Conservation (phyloP, 2,888 invertebrate species). For the Lepidocyrtinus sp. region DNA sequence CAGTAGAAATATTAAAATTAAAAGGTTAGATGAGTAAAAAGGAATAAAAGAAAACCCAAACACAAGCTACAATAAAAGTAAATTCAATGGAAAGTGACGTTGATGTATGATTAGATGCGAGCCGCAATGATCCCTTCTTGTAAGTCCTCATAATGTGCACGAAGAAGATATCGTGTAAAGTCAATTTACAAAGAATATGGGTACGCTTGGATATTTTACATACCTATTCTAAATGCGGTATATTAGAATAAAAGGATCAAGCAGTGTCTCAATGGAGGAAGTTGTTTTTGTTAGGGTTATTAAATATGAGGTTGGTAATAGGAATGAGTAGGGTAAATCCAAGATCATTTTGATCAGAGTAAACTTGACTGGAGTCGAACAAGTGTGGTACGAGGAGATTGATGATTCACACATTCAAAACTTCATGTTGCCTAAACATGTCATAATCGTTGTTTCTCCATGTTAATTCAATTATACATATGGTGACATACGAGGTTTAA, state of each 20-base stretch:
- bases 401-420: constrained; percentile 63
- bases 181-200: not conserved
- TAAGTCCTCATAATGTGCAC: constrained; percentile 25
- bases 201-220: not conserved
- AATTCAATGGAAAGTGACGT: constrained; percentile 68
- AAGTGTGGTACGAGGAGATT: constrained; percentile 46
- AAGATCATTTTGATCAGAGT: no score
- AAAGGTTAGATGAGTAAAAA: constrained; percentile 28
- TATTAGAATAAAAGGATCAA: not conserved
- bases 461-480: constrained; percentile 39
- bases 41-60: constrained; percentile 32
- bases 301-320: not conserved
- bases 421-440: constrained; percentile 56
- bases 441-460: constrained; percentile 50
- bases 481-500: not conserved
- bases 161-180: no score
- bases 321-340: not conserved
- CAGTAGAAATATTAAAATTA: not conserved
- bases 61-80: constrained; percentile 65
- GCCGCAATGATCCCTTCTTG: constrained; percentile 29
- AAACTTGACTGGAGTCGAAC: no score
- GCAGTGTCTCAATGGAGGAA: not conserved
- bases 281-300: not conserved
- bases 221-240: constrained; percentile 1
- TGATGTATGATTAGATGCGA: constrained; percentile 66